Conservation (phyloP, 2,113 vertebrate genomes). For the Anarrhichthys ocellatus region DNA sequence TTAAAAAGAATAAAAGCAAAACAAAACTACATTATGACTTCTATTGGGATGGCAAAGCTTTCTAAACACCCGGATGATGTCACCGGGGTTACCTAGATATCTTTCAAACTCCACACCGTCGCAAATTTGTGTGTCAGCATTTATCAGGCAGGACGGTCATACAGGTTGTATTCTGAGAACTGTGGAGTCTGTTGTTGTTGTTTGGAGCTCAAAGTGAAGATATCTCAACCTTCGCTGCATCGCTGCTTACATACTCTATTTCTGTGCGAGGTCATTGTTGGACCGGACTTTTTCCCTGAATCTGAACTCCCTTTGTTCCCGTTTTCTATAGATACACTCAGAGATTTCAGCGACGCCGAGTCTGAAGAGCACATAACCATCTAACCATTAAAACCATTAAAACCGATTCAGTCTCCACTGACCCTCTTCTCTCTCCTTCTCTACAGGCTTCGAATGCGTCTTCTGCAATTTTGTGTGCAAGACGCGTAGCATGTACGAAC, state of each 20-base stretch:
- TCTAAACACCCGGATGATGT: no score
- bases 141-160: neutral
- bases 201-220: neutral
- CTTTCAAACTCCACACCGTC: no score
- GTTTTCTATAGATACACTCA: neutral
- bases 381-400: neutral
- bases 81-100: no score
- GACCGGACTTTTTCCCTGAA: neutral
- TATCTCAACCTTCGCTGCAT: constrained; percentile 6
- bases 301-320: neutral
- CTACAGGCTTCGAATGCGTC: constrained; percentile 96
- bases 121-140: neutral
- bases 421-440: constrained; percentile 7
- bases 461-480: constrained; percentile 99
- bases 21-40: no score
- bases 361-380: neutral
- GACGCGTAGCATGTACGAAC: constrained; percentile 98
- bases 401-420: neutral
- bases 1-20: no score
- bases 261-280: neutral
- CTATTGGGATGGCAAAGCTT: no score
- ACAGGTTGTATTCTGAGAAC: neutral
- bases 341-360: neutral
- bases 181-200: neutral
- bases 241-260: neutral